phyloP scores from a whole-genome alignment of 1,140 invertebrate species.

The Belonocnema kinseyi region DNA sequence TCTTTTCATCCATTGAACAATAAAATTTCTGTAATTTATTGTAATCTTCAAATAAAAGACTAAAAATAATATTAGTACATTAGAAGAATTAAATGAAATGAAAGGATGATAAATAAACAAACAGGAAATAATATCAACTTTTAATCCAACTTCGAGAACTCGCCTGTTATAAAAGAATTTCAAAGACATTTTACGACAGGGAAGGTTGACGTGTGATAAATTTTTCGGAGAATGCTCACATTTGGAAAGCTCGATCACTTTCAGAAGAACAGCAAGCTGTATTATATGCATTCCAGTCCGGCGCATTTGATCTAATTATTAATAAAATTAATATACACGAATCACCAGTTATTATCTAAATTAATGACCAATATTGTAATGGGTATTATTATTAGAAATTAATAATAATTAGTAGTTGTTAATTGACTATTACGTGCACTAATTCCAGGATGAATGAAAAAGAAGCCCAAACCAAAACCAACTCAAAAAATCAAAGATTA shows the following conservation, averaged over 20 bases:
- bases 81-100: no score
- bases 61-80: no score
- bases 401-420: neutral
- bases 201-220: neutral
- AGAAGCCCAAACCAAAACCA: neutral
- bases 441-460: neutral
- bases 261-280: conserved; percentile 53
- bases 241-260: conserved; percentile 53
- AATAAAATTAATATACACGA: neutral
- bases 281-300: conserved; percentile 55
- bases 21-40: no score
- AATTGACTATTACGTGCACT: neutral
- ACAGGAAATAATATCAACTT: no score
- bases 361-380: neutral
- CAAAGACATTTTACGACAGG: conserved; percentile 1
- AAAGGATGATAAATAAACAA: no score
- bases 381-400: neutral
- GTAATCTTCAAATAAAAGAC: no score
- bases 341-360: conserved; percentile 31
- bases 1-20: no score
- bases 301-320: conserved; percentile 50
- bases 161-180: neutral
- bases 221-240: conserved; percentile 48
- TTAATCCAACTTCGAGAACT: no score
- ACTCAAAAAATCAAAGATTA: no score